A percentile compares a stretch with the other conserved stretches of the same genome.
Evolutionary conservation across 2,797 vertebrate genomes (phyloP).

Genomic region (Phoebastria nigripes): DNA sequence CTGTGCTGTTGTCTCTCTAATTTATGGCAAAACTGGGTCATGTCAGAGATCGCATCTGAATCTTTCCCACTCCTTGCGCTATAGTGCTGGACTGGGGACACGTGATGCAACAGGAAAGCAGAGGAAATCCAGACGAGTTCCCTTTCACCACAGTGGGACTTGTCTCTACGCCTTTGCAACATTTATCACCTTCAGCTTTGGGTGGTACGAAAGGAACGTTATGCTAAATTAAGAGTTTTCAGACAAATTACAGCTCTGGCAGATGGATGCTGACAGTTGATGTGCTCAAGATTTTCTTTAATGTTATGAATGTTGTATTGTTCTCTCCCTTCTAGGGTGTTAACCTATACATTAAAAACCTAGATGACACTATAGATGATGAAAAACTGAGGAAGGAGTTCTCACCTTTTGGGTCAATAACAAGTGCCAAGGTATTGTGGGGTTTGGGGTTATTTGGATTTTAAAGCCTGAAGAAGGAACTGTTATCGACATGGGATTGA

Average conservation of each 20-base stretch:
- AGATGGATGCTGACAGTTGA: neutral
- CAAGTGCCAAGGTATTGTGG: slow-evolving; percentile 89
- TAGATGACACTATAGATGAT: slow-evolving; percentile 98
- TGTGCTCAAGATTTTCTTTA: neutral
- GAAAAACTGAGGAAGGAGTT: slow-evolving; percentile 98
- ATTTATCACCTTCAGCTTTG: neutral
- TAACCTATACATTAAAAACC: slow-evolving; percentile 98
- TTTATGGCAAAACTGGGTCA: neutral
- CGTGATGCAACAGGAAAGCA: slow-evolving; percentile 43
- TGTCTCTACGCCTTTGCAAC: slow-evolving; percentile 66
- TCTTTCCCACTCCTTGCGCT: neutral
- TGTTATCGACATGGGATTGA: neutral
- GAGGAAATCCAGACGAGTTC: slow-evolving; percentile 63
- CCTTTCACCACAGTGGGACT: slow-evolving; percentile 7
- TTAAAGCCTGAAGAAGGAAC: neutral
- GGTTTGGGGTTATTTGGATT: neutral
- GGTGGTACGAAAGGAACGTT: neutral
- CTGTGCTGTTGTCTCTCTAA: neutral
- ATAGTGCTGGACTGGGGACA: slow-evolving; percentile 29
- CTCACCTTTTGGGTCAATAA: slow-evolving; percentile 96
- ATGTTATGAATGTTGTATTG: neutral
- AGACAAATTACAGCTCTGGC: neutral
- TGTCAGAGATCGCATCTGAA: neutral
- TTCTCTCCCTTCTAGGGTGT: slow-evolving; percentile 83
- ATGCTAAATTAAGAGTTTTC: neutral